Evolutionary conservation across 37 sponge, comb jelly and placozoan species (phyloP).

Genomic region (Ianthella basta): DNA sequence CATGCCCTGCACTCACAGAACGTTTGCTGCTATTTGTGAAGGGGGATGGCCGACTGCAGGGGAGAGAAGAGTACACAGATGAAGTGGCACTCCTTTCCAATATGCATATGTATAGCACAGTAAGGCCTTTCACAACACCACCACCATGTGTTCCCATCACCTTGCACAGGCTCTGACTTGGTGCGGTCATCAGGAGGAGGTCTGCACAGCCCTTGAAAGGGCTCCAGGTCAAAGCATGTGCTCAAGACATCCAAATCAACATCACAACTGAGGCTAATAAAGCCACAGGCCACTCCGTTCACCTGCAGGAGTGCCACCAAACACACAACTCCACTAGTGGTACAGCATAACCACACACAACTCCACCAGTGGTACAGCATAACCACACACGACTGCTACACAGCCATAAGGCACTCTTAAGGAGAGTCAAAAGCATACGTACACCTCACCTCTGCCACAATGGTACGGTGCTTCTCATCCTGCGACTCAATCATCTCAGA

Average conservation of each 20-base stretch:
- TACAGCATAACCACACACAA: background rate
- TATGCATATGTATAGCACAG: too few relatives aligned
- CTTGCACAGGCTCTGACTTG: too few relatives aligned
- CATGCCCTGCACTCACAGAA: too few relatives aligned
- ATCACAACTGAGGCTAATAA: constrained; percentile 79
- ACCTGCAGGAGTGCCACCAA: constrained; percentile 55
- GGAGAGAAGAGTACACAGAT: too few relatives aligned
- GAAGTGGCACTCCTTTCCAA: too few relatives aligned
- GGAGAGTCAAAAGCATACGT: background rate
- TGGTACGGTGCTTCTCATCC: constrained; percentile 81
- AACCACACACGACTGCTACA: background rate
- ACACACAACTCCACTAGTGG: background rate
- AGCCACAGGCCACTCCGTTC: constrained; percentile 89
- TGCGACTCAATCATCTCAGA: constrained; percentile 96
- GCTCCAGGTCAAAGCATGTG: constrained; percentile 86
- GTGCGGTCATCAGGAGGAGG: constrained; percentile 30
- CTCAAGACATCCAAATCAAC: constrained; percentile 86
- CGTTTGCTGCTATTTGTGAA: too few relatives aligned
- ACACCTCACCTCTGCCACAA: constrained; percentile 91
- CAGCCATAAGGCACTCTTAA: background rate
- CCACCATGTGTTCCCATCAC: too few relatives aligned
- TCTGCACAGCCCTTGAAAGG: constrained; percentile 85
- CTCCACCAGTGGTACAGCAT: too few relatives aligned
- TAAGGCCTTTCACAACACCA: too few relatives aligned
- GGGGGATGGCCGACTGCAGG: too few relatives aligned